These are phyloP conservation scores for Orthosia gothica DNA, from an alignment of 2,888 invertebrate species.

Conservation along the genomic window DNA sequence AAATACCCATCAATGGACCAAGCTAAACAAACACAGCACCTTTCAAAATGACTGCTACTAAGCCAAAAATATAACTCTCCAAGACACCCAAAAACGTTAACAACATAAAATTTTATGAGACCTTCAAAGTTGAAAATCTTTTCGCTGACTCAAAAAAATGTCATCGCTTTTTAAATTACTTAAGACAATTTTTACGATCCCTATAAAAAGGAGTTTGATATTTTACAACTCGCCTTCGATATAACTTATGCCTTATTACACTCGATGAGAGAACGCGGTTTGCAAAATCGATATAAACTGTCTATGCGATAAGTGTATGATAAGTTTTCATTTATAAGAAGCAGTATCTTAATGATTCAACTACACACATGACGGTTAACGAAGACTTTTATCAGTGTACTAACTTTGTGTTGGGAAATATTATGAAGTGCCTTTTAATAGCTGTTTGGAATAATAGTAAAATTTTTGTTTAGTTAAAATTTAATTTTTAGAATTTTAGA, in stretches of 20 bases:
- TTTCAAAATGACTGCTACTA: background rate
- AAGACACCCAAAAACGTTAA: no score
- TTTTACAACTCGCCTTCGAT: conserved; percentile 48
- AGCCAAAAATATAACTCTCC: no score
- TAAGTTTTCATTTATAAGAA: conserved; percentile 59
- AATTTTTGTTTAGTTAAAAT: no score
- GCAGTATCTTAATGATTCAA: conserved; percentile 58
- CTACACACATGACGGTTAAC: conserved; percentile 50
- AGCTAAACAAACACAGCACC: background rate
- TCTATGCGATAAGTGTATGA: conserved; percentile 43
- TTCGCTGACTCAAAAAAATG: conserved; percentile 22
- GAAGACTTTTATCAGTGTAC: conserved; percentile 50
- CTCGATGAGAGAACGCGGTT: conserved; percentile 53
- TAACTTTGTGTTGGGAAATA: conserved; percentile 36
- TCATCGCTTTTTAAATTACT: conserved; percentile 30
- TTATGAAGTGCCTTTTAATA: conserved; percentile 1
- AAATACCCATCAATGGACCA: no score
- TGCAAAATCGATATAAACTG: conserved; percentile 62
- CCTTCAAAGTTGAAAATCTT: conserved; percentile 45
- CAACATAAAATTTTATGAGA: no score
- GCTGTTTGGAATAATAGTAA: no score
- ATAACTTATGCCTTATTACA: conserved; percentile 50
- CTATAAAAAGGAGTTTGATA: conserved; percentile 26
- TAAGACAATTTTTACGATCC: conserved; percentile 1
- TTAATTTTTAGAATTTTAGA: no score